Base-by-base conservation (phyloP, 2,888 invertebrate species). In the Morpho achilles region DNA sequence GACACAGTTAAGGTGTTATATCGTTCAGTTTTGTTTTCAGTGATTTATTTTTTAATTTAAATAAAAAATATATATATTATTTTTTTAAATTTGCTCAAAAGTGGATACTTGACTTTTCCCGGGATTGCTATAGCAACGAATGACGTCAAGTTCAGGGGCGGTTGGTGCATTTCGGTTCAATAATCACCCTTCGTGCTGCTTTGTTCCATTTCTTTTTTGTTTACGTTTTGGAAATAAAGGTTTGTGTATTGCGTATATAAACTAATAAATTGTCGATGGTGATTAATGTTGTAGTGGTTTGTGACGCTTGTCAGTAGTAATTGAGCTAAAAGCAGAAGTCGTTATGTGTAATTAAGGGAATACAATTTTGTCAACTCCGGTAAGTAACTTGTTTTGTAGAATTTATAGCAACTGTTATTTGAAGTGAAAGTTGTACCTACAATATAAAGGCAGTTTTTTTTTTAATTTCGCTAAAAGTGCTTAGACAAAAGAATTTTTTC, bases 91-190 rank as follows among this genome's bases (percentile, higher is more conserved):
- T 69, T 71, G 53, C 69, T 69, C 72, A 72, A 74, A 72, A 63
- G 63, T 67, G 59, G 58, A 68, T 45, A 54, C 57, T 58, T 74
- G 75, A 76, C 72, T 77, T 79, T 77, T 76, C 77, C 83, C 74
- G 79, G 80, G 74, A 82, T 83, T 82, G 77, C 85, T 86, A 84
- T 84, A 86, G 86, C 82, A 85, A 85, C 81, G 76, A 68, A 78
- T 82, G 81, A 82, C 88, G 84, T 82, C 87, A 90, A 89, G 89
- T 89, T 89, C 89, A 89, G 74, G 87, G 87, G 78, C 86, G 84
- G 76, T 77, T 86, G 82, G 85, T 90, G 89, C 88, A 89, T 85
- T 82, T 80, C 81, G 81, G 87, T 80, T 89, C 87, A 76, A 87
- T 88, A 87, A 84, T 82, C 65, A 70, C 69, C 69, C 67, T 70